Base-by-base conservation (phyloP, 2,888 invertebrate species). In the Cryptophagus acutangulus region DNA sequence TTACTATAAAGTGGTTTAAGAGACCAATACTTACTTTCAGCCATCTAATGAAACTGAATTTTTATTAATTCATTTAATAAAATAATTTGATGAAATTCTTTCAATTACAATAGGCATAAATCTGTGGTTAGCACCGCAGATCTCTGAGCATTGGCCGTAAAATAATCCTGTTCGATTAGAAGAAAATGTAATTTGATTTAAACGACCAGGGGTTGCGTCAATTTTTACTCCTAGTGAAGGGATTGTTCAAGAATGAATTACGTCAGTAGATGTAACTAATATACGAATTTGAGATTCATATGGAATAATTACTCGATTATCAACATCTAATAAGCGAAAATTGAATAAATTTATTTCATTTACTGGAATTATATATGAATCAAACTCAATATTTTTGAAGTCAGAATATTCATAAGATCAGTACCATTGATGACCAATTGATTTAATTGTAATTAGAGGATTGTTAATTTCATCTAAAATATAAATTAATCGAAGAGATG, bases 61-160 rank as follows among this genome's bases (percentile, higher is more conserved):
- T n/a, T 61, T 62, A 62, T 67, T 66, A 67, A 78, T 70, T 77
- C 76, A 78, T 63, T 74, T 74, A 69, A 77, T 74, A 62, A 79
- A 78, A 52, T 63, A 70, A 59, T 71, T 72, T 55, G 71, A 65
- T 45, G 70, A 67, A 37, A 76, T 71, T 59, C 73, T 74, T 77
- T 82, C 79, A 58, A 81, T 66, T 43, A 76, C 74, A 75, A 85
- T 84, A 18, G 84, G 85, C 71, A 87, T 87, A 76, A 86, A 86
- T 43, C 82, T 82, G 66, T 87, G 84, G 65, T 87, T 85, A 38
- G 79, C 77, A 1, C 85, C 85, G 71, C 85, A 87, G 73, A 87
- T 85, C 78, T 87, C 84, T 54, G 84, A 86, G 65, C 85, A 87
- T 77, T 86, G 84, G 0, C 84, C 84, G 69, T 70, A 85, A 68